These are phyloP conservation scores for Molossus molossus DNA, from an alignment of 2,797 vertebrate genomes.

Conservation along the genomic window DNA sequence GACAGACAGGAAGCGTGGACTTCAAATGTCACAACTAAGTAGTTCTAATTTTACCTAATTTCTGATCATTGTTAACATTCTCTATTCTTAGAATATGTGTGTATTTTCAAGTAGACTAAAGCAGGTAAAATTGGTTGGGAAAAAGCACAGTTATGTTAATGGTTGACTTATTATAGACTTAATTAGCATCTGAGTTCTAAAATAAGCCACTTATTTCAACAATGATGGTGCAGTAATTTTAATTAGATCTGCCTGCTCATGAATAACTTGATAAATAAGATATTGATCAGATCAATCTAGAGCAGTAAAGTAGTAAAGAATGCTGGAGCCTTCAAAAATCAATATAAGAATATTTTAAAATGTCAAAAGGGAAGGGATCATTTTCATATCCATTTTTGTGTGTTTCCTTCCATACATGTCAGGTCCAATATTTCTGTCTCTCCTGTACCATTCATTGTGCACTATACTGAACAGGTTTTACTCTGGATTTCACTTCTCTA, in stretches of 20 bases:
- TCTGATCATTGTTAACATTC: background rate
- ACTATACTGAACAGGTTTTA: slow-evolving; percentile 77
- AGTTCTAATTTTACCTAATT: slow-evolving; percentile 76
- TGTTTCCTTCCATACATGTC: slow-evolving; percentile 84
- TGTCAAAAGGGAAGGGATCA: slow-evolving; percentile 88
- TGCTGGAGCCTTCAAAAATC: slow-evolving; percentile 90
- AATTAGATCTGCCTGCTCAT: slow-evolving; percentile 89
- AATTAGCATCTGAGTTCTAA: slow-evolving; percentile 88
- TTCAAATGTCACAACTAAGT: slow-evolving; percentile 66
- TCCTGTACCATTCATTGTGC: slow-evolving; percentile 72
- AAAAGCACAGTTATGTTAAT: slow-evolving; percentile 83
- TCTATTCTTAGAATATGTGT: slow-evolving; percentile 13
- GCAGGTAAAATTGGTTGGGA: slow-evolving; percentile 67
- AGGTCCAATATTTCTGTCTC: slow-evolving; percentile 82
- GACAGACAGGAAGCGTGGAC: slow-evolving; percentile 29
- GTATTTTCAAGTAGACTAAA: slow-evolving; percentile 81
- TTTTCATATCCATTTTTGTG: slow-evolving; percentile 89
- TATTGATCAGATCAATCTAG: slow-evolving; percentile 88
- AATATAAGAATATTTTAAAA: slow-evolving; percentile 91
- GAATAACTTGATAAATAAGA: slow-evolving; percentile 90
- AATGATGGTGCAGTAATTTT: slow-evolving; percentile 89
- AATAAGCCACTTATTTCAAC: slow-evolving; percentile 89
- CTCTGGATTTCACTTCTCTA: slow-evolving; percentile 70
- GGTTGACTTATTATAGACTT: slow-evolving; percentile 81
- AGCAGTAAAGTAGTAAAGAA: slow-evolving; percentile 87